Conservation (phyloP, 2,888 invertebrate genomes). For the Dusona sp. region DNA sequence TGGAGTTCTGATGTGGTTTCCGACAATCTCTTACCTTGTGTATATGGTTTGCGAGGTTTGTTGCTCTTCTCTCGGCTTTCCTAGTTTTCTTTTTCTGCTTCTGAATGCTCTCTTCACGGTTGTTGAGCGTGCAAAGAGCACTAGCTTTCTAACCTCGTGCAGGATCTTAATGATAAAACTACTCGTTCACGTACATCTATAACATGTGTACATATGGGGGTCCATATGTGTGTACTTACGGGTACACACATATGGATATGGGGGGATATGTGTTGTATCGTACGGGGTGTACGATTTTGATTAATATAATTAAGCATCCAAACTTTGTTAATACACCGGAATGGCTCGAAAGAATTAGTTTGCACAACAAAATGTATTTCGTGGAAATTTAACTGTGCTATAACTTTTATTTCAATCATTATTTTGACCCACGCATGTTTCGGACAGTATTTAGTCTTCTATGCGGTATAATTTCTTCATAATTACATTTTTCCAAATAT, state of each 20-base stretch:
- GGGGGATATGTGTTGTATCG: too few relatives aligned
- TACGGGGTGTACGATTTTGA: background rate
- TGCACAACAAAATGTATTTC: background rate
- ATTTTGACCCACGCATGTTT: background rate
- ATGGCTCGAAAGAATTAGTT: background rate
- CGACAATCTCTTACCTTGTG: slow-evolving; percentile 23
- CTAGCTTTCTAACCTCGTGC: slow-evolving; percentile 64
- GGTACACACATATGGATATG: too few relatives aligned
- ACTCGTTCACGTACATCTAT: slow-evolving; percentile 38
- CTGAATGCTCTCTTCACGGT: slow-evolving; percentile 62
- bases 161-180: slow-evolving; percentile 65
- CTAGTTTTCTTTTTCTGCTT: slow-evolving; percentile 10
- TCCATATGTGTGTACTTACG: too few relatives aligned
- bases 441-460: background rate
- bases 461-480: background rate
- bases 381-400: background rate
- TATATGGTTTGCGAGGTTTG: slow-evolving; percentile 13
- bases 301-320: background rate
- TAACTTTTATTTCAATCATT: background rate
- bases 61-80: slow-evolving; percentile 16
- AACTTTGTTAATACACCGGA: background rate
- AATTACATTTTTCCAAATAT: background rate
- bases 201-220: slow-evolving; percentile 6
- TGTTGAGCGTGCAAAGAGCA: slow-evolving; percentile 61
- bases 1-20: slow-evolving; percentile 17